These are phyloP conservation scores for Leptatherina wallacei DNA, from an alignment of 2,797 vertebrate genomes.

Conservation along the genomic window DNA sequence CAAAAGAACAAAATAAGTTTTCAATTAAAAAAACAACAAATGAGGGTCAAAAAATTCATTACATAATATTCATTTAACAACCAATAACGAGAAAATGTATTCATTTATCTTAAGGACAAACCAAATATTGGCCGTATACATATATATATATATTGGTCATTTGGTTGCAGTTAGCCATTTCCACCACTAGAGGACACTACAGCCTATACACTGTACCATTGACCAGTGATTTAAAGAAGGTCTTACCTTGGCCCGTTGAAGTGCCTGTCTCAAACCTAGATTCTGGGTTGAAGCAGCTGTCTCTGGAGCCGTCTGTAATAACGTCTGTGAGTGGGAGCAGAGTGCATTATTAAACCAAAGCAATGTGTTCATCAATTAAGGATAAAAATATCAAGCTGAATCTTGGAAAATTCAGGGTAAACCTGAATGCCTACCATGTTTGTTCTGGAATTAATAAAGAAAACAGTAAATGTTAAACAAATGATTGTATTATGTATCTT, in stretches of 20 bases:
- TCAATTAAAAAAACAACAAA: neutral
- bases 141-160: no score
- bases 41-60: neutral
- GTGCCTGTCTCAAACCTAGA: slow-evolving; percentile 59
- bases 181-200: neutral
- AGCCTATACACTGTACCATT: neutral
- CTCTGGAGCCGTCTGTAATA: slow-evolving; percentile 61
- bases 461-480: no score
- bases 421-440: neutral
- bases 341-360: neutral
- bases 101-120: neutral
- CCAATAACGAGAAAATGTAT: neutral
- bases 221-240: neutral
- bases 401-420: neutral
- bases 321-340: slow-evolving; percentile 58
- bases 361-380: neutral
- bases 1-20: no score
- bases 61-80: neutral
- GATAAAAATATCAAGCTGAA: neutral
- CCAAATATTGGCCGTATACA: neutral
- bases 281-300: slow-evolving; percentile 50
- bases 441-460: neutral
- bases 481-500: no score
- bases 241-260: slow-evolving; percentile 78
- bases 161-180: neutral